phyloP scores from a whole-genome alignment of 2,113 vertebrate genomes.

The Poeciliopsis prolifica region DNA sequence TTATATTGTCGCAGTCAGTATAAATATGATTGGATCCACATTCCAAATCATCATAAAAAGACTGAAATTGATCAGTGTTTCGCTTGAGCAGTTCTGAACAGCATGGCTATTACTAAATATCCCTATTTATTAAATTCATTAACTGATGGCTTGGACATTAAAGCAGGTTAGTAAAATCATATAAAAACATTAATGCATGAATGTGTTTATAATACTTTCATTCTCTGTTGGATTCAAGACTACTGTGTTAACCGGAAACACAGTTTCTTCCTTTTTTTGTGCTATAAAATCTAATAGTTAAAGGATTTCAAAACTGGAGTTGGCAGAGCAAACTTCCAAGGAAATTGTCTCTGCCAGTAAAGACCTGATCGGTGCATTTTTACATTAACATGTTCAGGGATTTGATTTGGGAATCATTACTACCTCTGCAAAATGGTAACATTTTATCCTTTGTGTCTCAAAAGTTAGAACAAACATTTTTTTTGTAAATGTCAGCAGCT shows the following conservation, averaged over 20 bases:
- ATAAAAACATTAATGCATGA: background rate
- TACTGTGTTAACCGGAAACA: background rate
- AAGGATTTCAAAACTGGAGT: background rate
- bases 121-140: too few species aligned
- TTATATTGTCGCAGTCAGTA: slow-evolving; percentile 3
- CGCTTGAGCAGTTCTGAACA: background rate
- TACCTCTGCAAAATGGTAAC: background rate
- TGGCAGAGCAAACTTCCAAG: background rate
- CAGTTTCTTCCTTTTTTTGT: background rate
- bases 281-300: background rate
- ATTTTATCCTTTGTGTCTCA: slow-evolving; percentile 20
- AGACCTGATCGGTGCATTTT: background rate
- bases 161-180: background rate
- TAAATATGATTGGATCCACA: slow-evolving; percentile 22
- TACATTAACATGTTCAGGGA: background rate
- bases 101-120: background rate
- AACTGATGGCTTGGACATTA: background rate
- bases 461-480: slow-evolving; percentile 10
- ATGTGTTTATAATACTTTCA: background rate
- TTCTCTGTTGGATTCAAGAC: background rate
- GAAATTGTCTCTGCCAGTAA: background rate
- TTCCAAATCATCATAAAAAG: background rate
- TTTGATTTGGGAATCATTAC: background rate
- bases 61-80: background rate
- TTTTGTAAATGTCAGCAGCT: too few species aligned